These are phyloP conservation scores for Bemisia tabaci DNA, from an alignment of 1,140 invertebrate genomes.

Conservation along the genomic window DNA sequence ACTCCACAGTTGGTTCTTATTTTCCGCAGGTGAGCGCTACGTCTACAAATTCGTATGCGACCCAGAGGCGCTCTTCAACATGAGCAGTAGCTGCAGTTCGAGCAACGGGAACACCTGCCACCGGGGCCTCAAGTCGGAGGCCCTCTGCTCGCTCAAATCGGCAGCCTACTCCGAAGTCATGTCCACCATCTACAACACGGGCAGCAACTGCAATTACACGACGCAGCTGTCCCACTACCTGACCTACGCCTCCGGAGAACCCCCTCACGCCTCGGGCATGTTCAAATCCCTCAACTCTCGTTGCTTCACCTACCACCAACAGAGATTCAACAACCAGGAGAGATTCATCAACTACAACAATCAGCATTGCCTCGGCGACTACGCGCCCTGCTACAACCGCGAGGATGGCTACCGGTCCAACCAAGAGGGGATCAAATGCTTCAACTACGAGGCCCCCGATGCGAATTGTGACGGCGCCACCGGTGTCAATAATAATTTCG, in stretches of 20 bases:
- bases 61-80: slow-evolving; percentile 80
- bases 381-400: no score
- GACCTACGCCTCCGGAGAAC: background rate
- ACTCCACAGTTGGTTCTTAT: no score
- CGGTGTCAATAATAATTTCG: background rate
- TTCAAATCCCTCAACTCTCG: background rate
- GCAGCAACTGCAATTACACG: background rate
- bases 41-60: slow-evolving; percentile 95
- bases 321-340: background rate
- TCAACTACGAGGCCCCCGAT: no score
- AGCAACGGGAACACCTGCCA: background rate
- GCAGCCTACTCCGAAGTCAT: background rate
- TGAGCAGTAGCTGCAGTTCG: slow-evolving; percentile 30
- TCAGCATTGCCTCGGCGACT: background rate
- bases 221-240: background rate
- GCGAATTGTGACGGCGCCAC: background rate
- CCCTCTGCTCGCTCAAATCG: background rate
- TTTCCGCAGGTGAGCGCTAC: slow-evolving; percentile 67
- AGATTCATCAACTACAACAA: background rate
- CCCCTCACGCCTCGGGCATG: background rate
- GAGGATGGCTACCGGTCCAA: background rate
- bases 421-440: background rate
- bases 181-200: background rate
- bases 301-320: background rate
- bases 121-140: background rate